These are phyloP conservation scores for Antitype chi DNA, from an alignment of 2,888 invertebrate genomes.

Conservation along the genomic window DNA sequence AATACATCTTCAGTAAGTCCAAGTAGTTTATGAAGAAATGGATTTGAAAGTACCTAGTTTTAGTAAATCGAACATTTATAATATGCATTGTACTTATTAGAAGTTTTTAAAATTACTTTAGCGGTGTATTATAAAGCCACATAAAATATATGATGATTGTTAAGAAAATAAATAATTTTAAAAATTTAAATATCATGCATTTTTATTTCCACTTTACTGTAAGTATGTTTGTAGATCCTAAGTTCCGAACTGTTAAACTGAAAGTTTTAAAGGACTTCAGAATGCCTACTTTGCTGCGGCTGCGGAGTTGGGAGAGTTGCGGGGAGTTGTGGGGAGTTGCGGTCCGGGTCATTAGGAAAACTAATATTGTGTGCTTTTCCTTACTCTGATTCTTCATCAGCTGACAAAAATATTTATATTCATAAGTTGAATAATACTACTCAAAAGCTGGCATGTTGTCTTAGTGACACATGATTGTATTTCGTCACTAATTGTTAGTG, in stretches of 20 bases:
- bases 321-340: too few relatives aligned
- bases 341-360: too few relatives aligned
- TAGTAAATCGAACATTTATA: too few relatives aligned
- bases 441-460: too few relatives aligned
- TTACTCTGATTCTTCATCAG: too few relatives aligned
- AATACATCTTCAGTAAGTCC: neutral
- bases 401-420: too few relatives aligned
- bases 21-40: neutral
- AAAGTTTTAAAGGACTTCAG: neutral
- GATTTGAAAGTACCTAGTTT: neutral
- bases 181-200: neutral
- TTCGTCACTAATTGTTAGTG: too few relatives aligned
- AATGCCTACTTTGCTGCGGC: too few relatives aligned
- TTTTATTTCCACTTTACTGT: neutral
- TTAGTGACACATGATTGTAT: too few relatives aligned
- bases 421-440: too few relatives aligned
- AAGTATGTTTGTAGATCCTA: neutral
- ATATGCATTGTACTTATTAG: neutral
- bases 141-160: neutral
- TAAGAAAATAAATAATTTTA: neutral
- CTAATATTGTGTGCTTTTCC: too few relatives aligned
- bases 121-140: neutral
- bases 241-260: neutral
- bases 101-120: neutral
- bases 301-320: too few relatives aligned